These are phyloP conservation scores for Ceyx margarethae DNA, from an alignment of 2,113 vertebrate species.

Conservation along the genomic window DNA sequence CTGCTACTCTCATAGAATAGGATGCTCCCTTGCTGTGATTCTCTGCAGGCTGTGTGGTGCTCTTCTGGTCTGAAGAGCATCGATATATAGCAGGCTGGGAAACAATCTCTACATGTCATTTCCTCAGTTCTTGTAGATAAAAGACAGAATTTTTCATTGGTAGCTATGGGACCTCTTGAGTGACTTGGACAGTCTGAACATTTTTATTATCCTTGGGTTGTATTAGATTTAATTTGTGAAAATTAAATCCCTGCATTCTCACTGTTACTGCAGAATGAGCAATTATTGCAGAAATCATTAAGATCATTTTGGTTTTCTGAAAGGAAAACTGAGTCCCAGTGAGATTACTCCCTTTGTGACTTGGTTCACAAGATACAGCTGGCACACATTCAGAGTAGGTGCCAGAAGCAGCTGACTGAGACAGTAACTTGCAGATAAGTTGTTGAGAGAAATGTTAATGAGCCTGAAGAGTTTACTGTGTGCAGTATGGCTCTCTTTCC, in stretches of 20 bases:
- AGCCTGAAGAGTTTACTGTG: not conserved
- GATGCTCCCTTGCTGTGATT: not conserved
- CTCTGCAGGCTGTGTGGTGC: not conserved
- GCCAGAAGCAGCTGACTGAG: not conserved
- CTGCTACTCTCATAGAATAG: not conserved
- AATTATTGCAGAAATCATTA: not conserved
- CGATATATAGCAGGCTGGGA: not conserved
- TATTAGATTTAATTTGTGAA: not conserved
- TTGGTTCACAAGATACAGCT: not conserved
- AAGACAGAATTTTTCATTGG: not conserved
- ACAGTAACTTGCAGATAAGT: not conserved
- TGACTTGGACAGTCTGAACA: not conserved
- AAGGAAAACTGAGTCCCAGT: not conserved
- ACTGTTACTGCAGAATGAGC: not conserved
- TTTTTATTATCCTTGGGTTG: not conserved
- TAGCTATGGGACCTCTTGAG: not conserved
- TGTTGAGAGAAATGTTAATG: not conserved
- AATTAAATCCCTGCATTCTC: not conserved
- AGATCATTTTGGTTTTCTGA: not conserved
- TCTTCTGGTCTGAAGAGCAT: not conserved
- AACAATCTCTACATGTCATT: not conserved
- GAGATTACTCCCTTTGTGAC: not conserved
- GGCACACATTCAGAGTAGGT: not conserved
- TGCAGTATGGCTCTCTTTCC: not conserved
- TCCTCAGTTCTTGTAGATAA: not conserved